phyloP scores from a whole-genome alignment of 2,113 vertebrate species.

The Bujurquina vittata region DNA sequence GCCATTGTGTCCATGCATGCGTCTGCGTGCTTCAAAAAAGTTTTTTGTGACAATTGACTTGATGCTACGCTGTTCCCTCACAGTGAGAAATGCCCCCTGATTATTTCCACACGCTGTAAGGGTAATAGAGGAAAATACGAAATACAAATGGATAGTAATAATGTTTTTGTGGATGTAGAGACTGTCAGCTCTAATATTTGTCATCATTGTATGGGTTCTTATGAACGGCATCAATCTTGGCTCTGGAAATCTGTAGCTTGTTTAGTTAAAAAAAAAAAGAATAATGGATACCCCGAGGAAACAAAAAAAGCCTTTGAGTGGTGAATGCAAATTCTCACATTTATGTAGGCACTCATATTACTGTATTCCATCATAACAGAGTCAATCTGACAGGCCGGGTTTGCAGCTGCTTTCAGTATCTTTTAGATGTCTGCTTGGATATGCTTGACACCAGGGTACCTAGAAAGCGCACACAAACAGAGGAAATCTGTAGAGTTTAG shows the following conservation, averaged over 20 bases:
- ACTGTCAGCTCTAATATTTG: slow-evolving; percentile 13
- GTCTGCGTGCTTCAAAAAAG: background rate
- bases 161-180: background rate
- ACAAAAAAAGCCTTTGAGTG: slow-evolving; percentile 32
- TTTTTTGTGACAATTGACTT: background rate
- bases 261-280: slow-evolving; percentile 35
- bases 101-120: background rate
- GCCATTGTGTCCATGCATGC: background rate
- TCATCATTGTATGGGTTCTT: slow-evolving; percentile 26
- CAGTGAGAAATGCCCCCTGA: background rate
- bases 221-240: slow-evolving; percentile 50
- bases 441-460: background rate
- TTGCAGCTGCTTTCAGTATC: background rate
- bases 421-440: background rate
- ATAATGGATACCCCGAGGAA: slow-evolving; percentile 35
- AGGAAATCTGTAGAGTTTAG: slow-evolving; percentile 1
- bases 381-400: background rate
- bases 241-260: background rate
- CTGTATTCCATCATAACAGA: slow-evolving; percentile 39
- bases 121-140: background rate
- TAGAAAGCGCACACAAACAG: background rate
- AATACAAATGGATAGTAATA: background rate
- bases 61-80: background rate
- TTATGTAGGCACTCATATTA: slow-evolving; percentile 30
- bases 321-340: slow-evolving; percentile 54